Evolutionary conservation across 2,113 vertebrate species (phyloP).

Genomic region (Aviceda subcristata): DNA sequence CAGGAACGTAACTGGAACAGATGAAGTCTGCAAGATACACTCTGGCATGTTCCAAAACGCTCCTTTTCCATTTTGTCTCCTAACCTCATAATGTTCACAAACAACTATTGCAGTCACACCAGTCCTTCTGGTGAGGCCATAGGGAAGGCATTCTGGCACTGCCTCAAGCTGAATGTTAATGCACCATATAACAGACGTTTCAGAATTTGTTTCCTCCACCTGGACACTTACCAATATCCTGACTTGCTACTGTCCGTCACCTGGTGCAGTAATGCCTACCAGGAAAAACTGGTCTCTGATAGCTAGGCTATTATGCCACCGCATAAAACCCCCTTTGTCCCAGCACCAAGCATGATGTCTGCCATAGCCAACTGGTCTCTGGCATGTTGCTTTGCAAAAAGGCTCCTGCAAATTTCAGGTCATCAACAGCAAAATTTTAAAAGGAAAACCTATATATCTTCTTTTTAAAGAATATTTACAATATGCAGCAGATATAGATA

Average conservation of each 20-base stretch:
- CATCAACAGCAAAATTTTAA: neutral
- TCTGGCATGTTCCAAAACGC: neutral
- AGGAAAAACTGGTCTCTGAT: neutral
- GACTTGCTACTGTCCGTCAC: neutral
- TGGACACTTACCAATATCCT: neutral
- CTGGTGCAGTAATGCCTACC: neutral
- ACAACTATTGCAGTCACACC: neutral
- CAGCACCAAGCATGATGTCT: neutral
- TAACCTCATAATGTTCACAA: neutral
- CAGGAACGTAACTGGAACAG: neutral
- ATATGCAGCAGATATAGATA: neutral
- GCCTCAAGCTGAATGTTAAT: neutral
- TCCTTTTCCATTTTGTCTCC: neutral
- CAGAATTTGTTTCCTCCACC: neutral
- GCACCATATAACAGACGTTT: neutral
- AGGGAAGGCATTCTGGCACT: neutral
- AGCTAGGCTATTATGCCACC: neutral
- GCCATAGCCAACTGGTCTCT: neutral
- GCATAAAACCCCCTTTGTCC: fast-evolving
- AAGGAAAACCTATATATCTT: neutral
- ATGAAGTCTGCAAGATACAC: neutral
- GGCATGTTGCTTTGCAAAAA: neutral
- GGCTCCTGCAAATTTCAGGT: neutral
- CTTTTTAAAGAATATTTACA: neutral
- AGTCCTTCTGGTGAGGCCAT: neutral